phyloP scores from a whole-genome alignment of 2,113 vertebrate species.

The Bettongia penicillata region DNA sequence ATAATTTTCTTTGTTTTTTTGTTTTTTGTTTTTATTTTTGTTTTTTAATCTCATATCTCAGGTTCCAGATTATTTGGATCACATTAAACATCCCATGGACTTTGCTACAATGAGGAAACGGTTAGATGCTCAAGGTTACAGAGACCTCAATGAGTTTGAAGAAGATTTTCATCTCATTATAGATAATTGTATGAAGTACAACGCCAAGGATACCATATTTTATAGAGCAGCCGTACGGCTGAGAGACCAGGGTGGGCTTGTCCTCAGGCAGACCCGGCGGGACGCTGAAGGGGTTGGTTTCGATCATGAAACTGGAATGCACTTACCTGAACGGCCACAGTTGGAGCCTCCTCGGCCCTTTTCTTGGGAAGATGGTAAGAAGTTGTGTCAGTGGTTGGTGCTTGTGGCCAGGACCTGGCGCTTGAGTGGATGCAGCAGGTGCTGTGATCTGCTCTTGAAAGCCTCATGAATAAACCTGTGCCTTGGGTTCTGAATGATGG shows the following conservation, averaged over 20 bases:
- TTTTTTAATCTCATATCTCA: slow-evolving; percentile 65
- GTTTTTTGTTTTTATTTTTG: not conserved
- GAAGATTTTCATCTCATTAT: slow-evolving; percentile 95
- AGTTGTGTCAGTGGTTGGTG: not conserved
- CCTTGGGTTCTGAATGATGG: not conserved
- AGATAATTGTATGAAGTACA: slow-evolving; percentile 98
- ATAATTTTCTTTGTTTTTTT: slow-evolving; percentile 6
- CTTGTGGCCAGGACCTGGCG: not conserved
- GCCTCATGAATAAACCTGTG: not conserved
- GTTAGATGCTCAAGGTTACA: slow-evolving; percentile 92
- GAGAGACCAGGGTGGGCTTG: slow-evolving; percentile 94
- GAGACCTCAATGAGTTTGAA: slow-evolving; percentile 92
- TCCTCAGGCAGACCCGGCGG: slow-evolving; percentile 92
- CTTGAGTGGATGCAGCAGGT: not conserved
- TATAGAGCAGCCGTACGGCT: slow-evolving; percentile 94
- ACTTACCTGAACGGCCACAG: slow-evolving; percentile 91
- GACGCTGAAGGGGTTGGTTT: slow-evolving; percentile 93
- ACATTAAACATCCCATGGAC: slow-evolving; percentile 97
- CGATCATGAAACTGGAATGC: slow-evolving; percentile 93
- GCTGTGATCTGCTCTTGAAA: not conserved
- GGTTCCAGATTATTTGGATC: slow-evolving; percentile 98
- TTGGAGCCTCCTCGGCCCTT: slow-evolving; percentile 87
- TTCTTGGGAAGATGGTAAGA: slow-evolving; percentile 97
- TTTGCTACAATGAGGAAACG: slow-evolving; percentile 95
- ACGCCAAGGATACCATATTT: slow-evolving; percentile 98